Evolutionary conservation across 2,113 vertebrate species (phyloP).

Genomic region (Erythrolamprus reginae): DNA sequence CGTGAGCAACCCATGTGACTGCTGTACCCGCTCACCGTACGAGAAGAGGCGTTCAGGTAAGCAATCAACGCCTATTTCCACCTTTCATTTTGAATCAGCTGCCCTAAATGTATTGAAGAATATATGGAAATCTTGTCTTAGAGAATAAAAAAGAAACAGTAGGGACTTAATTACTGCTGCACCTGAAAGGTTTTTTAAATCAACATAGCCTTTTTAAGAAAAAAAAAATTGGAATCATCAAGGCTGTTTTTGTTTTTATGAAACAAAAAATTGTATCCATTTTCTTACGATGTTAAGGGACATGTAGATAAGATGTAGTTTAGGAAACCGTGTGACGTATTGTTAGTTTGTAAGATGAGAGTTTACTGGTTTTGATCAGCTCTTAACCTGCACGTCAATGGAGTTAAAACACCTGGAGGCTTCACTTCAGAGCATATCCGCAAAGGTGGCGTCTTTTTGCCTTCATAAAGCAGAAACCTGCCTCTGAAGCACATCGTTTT

Average conservation of each 20-base stretch:
- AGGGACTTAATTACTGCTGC: not conserved
- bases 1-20: too few relatives aligned
- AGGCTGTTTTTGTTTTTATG: not conserved
- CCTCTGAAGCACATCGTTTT: not conserved
- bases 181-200: not conserved
- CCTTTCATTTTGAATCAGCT: not conserved
- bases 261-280: not conserved
- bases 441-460: not conserved
- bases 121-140: not conserved
- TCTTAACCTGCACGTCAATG: not conserved
- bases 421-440: not conserved
- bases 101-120: not conserved
- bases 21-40: too few relatives aligned
- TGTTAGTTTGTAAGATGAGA: not conserved
- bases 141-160: not conserved
- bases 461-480: not conserved
- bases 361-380: not conserved
- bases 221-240: not conserved
- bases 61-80: not conserved
- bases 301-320: not conserved
- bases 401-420: not conserved
- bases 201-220: too few relatives aligned
- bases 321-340: not conserved
- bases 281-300: not conserved
- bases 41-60: too few relatives aligned